A percentile compares a stretch with the other conserved stretches of the same genome.
Evolutionary conservation across 30 jellyfish, hydroid and myxozoan genomes (phyloP).

Genomic region (Aurelia coerulea): DNA sequence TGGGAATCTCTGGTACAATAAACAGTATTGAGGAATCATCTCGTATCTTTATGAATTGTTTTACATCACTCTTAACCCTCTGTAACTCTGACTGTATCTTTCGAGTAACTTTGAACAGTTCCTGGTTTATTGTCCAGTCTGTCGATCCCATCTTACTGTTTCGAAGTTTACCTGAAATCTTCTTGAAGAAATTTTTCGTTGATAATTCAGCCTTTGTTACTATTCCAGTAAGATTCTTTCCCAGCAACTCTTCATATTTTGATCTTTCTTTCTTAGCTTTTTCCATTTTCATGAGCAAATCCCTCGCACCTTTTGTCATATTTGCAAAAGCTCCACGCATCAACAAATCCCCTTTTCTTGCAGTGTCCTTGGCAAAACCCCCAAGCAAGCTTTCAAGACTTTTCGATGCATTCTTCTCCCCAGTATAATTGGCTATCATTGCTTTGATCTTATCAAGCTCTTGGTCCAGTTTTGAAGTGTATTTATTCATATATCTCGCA

Average conservation of each 20-base stretch:
- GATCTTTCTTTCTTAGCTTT: background rate
- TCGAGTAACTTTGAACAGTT: background rate
- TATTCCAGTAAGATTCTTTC: conserved; percentile 1
- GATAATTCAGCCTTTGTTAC: background rate
- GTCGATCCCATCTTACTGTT: conserved; percentile 8
- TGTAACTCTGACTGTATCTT: background rate
- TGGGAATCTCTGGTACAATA: conserved; percentile 19
- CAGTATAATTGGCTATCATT: background rate
- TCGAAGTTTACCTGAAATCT: background rate
- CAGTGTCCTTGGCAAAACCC: background rate
- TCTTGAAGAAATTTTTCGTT: background rate
- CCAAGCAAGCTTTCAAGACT: background rate
- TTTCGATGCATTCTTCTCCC: background rate
- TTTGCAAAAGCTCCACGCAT: background rate
- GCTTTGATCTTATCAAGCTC: background rate
- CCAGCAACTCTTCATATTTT: background rate
- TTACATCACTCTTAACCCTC: background rate
- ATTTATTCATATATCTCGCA: background rate
- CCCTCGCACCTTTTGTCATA: background rate
- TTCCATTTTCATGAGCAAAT: conserved; percentile 1
- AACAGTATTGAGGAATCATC: background rate
- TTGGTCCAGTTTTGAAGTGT: background rate
- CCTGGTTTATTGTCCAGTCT: background rate
- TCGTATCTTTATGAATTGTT: background rate
- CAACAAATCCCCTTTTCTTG: background rate